A percentile compares a stretch with the other conserved stretches of the same genome.
Conservation (phyloP, 2,888 invertebrate species). For the Exocentrus adspersus region DNA sequence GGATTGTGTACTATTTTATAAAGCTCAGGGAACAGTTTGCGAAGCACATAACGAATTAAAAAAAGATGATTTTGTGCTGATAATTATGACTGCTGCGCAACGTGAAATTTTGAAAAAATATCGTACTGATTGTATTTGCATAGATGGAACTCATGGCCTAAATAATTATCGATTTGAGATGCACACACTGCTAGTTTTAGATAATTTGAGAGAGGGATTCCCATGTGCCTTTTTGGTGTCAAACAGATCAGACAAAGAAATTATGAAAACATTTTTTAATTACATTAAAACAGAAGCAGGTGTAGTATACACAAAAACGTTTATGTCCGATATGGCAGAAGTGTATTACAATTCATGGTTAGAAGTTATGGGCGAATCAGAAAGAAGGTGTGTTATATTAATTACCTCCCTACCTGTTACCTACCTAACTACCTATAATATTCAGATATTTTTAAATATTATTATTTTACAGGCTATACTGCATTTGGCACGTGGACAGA, state of each 20-base stretch:
- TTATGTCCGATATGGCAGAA: constrained; percentile 35
- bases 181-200: constrained; percentile 35
- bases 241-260: constrained; percentile 27
- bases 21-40: neutral
- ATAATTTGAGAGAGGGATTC: constrained; percentile 39
- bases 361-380: constrained; percentile 11
- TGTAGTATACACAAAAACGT: constrained; percentile 10
- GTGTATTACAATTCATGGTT: constrained; percentile 29
- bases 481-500: constrained; percentile 2
- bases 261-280: constrained; percentile 5
- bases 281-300: neutral
- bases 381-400: constrained; percentile 17
- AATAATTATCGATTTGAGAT: constrained; percentile 38
- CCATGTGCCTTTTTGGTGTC: constrained; percentile 41
- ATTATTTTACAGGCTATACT: neutral
- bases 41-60: constrained; percentile 28
- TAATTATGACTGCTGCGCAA: constrained; percentile 39
- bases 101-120: constrained; percentile 30
- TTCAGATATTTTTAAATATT: neutral
- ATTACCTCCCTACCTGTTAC: no score
- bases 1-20: constrained; percentile 16
- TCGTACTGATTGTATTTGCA: constrained; percentile 31
- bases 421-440: neutral
- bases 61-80: constrained; percentile 43
- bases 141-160: constrained; percentile 30